A percentile compares a stretch with the other conserved stretches of the same genome.
Conservation (phyloP, 2,888 invertebrate genomes). For the Arrhopalites spinosus region DNA sequence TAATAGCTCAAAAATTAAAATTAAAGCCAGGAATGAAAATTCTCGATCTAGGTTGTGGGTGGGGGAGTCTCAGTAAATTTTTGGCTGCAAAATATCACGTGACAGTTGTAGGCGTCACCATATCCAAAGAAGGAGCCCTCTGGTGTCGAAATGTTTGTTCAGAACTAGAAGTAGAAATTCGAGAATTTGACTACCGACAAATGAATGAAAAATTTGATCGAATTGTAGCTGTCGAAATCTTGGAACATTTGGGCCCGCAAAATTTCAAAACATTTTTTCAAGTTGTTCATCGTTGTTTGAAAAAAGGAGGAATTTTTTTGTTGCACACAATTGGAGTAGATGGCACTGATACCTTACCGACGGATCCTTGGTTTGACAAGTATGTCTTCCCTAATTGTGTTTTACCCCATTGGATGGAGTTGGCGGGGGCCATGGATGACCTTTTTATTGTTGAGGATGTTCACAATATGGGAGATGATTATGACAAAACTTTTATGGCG, state of each 20-base stretch:
- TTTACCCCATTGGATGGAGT: slow-evolving; percentile 49
- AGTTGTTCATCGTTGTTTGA: neutral
- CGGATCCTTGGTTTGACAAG: slow-evolving; percentile 48
- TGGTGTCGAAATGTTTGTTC: no score
- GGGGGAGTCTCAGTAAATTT: slow-evolving; percentile 38
- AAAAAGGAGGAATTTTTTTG: slow-evolving; percentile 22
- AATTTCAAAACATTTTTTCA: slow-evolving; percentile 21
- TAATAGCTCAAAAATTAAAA: slow-evolving; percentile 37
- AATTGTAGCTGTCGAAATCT: slow-evolving; percentile 28
- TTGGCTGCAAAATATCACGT: slow-evolving; percentile 27
- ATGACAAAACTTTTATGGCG: slow-evolving; percentile 33
- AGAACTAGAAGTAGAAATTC: slow-evolving; percentile 29
- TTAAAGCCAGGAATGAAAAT: slow-evolving; percentile 42
- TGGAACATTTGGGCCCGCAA: slow-evolving; percentile 28
- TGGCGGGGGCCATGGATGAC: slow-evolving; percentile 42
- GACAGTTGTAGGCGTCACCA: slow-evolving; percentile 11
- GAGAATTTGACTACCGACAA: slow-evolving; percentile 32
- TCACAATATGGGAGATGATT: slow-evolving; percentile 49
- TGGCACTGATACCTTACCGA: no score
- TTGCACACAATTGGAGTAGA: slow-evolving; percentile 25
- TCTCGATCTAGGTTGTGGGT: slow-evolving; percentile 44
- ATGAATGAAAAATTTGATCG: slow-evolving; percentile 35
- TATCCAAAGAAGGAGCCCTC: slow-evolving; percentile 27
- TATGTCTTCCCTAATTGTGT: slow-evolving; percentile 54
- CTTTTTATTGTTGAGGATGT: slow-evolving; percentile 51